Evolutionary conservation across 1,140 invertebrate species (phyloP).

Genomic region (Tetranychus cinnabarinus): DNA sequence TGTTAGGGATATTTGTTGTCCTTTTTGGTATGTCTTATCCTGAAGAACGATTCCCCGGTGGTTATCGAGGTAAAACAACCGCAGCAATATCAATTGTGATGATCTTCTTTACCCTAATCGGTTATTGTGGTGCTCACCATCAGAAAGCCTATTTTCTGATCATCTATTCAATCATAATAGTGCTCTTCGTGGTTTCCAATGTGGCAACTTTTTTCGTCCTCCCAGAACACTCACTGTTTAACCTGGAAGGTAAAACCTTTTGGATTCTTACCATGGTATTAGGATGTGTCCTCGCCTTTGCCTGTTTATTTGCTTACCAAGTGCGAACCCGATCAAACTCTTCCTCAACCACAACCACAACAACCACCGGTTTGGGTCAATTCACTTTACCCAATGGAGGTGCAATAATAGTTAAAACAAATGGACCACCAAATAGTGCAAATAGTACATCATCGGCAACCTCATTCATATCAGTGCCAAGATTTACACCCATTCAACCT

Average conservation of each 20-base stretch:
- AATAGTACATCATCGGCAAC: no score
- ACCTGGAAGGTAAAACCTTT: neutral
- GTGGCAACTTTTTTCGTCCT: neutral
- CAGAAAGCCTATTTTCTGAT: conserved; percentile 10
- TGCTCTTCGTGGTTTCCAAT: neutral
- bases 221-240: neutral
- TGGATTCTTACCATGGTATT: neutral
- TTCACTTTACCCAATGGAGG: no score
- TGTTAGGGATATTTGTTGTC: conserved; percentile 7
- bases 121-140: conserved; percentile 10
- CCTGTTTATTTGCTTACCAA: neutral
- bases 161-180: conserved; percentile 3
- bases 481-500: no score
- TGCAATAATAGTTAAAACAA: no score
- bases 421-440: no score
- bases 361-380: neutral
- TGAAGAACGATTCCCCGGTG: conserved; percentile 7
- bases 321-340: neutral
- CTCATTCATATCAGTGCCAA: no score
- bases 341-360: neutral
- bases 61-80: conserved; percentile 9
- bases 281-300: neutral
- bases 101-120: conserved; percentile 9
- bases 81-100: conserved; percentile 9
- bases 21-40: conserved; percentile 10